These are phyloP conservation scores for Drosophila stalkeri DNA, from an alignment of 2,888 invertebrate genomes.

Conservation along the genomic window DNA sequence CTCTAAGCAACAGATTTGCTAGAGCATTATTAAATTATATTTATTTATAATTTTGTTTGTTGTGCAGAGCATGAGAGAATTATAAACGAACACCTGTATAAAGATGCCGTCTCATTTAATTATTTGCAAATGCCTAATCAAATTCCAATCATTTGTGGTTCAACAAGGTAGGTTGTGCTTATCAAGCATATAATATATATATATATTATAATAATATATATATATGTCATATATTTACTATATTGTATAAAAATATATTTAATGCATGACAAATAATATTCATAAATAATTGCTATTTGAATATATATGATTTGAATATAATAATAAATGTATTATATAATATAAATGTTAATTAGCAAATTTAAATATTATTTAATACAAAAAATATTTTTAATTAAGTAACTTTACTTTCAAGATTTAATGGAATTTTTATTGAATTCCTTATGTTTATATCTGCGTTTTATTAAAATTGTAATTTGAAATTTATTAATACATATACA, in stretches of 20 bases:
- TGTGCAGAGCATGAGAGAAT: neutral
- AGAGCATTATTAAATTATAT: neutral
- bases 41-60: conserved; percentile 17
- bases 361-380: too few species aligned
- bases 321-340: neutral
- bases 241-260: neutral
- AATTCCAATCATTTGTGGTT: conserved; percentile 3
- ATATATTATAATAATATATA: too few species aligned
- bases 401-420: too few species aligned
- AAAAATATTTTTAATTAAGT: too few species aligned
- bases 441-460: too few species aligned
- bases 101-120: conserved; percentile 4
- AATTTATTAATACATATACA: too few species aligned
- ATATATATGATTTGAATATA: neutral
- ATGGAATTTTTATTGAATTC: too few species aligned
- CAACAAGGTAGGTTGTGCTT: neutral
- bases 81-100: conserved; percentile 20
- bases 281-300: neutral
- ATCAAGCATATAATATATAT: neutral
- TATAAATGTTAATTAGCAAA: neutral
- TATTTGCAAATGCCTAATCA: neutral
- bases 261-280: neutral
- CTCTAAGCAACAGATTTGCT: conserved; percentile 6
- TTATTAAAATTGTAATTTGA: too few species aligned
- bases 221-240: neutral